Evolutionary conservation across 2,797 vertebrate species (phyloP).

Genomic region (Vultur gryphus): DNA sequence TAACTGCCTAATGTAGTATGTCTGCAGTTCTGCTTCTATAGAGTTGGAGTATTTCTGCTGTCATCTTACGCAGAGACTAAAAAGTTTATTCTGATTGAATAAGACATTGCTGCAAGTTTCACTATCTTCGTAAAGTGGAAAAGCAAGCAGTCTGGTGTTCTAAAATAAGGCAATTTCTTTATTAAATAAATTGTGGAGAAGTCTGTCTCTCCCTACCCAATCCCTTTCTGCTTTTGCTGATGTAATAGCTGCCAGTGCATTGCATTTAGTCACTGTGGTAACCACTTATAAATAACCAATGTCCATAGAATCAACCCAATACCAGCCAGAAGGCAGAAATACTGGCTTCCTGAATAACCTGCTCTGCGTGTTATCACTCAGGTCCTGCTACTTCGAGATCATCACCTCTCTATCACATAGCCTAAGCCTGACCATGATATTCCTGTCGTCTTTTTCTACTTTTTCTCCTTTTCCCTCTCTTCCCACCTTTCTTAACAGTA

Average conservation of each 20-base stretch:
- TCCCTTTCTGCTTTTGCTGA: neutral
- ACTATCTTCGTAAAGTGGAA: neutral
- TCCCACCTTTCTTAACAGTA: neutral
- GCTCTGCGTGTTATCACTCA: neutral
- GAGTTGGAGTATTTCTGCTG: neutral
- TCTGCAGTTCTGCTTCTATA: neutral
- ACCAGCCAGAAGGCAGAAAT: neutral
- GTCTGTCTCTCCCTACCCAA: neutral
- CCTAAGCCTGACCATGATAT: neutral
- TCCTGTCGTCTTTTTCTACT: neutral
- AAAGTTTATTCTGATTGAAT: neutral
- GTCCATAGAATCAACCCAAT: neutral
- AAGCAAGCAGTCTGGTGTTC: neutral
- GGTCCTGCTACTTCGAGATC: neutral
- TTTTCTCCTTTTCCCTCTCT: neutral
- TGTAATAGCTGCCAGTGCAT: neutral
- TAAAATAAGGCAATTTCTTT: neutral
- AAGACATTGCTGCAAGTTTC: neutral
- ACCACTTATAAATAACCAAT: neutral
- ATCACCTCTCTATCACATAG: rapidly evolving
- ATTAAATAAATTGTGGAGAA: neutral
- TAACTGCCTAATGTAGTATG: neutral
- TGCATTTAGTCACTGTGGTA: neutral
- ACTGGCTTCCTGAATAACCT: neutral
- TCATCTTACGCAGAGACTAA: neutral